These are phyloP conservation scores for Furcifer pardalis DNA, from an alignment of 2,797 vertebrate species.

Conservation along the genomic window DNA sequence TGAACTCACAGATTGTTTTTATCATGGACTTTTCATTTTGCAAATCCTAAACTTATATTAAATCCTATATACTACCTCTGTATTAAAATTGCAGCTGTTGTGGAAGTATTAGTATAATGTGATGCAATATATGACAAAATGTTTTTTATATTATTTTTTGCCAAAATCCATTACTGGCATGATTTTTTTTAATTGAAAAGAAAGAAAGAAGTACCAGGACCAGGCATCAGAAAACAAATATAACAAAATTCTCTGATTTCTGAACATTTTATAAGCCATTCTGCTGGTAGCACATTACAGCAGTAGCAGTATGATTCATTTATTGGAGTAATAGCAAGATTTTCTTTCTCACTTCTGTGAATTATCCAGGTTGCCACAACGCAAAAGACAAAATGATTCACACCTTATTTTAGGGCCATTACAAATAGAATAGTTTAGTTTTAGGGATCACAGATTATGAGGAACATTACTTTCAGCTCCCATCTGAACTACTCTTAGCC, in stretches of 20 bases:
- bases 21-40: background rate
- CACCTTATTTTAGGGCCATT: slow-evolving; percentile 73
- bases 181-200: background rate
- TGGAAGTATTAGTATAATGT: slow-evolving; percentile 38
- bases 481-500: slow-evolving; percentile 54
- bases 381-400: slow-evolving; percentile 65
- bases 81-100: slow-evolving; percentile 31
- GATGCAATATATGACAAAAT: slow-evolving; percentile 6
- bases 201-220: slow-evolving; percentile 9
- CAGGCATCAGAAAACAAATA: slow-evolving; percentile 18
- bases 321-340: slow-evolving; percentile 50
- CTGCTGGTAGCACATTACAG: slow-evolving; percentile 5
- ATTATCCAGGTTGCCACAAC: slow-evolving; percentile 57
- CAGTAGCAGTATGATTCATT: slow-evolving; percentile 56
- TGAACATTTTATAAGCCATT: slow-evolving; percentile 41
- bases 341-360: slow-evolving; percentile 57
- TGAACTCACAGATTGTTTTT: background rate
- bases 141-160: slow-evolving; percentile 32
- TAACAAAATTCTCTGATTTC: slow-evolving; percentile 31
- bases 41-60: slow-evolving; percentile 32
- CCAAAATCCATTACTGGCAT: slow-evolving; percentile 27
- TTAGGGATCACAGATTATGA: slow-evolving; percentile 37
- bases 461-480: slow-evolving; percentile 41
- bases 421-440: slow-evolving; percentile 48
- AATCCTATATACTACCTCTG: slow-evolving; percentile 29